Evolutionary conservation across 2,113 vertebrate species (phyloP).

Genomic region (Dascyllus trimaculatus): DNA sequence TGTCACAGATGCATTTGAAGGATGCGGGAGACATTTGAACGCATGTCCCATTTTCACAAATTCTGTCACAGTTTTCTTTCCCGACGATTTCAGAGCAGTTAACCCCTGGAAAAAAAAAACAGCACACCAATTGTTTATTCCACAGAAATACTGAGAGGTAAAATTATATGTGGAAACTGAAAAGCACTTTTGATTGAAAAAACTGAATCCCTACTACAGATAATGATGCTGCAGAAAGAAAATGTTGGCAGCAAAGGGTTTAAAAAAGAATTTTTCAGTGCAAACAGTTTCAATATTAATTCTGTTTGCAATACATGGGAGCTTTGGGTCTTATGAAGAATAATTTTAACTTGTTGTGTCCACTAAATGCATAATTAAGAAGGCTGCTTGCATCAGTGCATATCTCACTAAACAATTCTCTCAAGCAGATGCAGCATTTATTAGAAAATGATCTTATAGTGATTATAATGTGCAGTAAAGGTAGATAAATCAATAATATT

Average conservation of each 20-base stretch:
- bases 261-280: constrained; percentile 53
- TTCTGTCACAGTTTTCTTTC: constrained; percentile 78
- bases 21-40: constrained; percentile 74
- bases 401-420: neutral
- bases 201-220: neutral
- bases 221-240: neutral
- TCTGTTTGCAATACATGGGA: constrained; percentile 21
- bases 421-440: neutral
- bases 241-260: constrained; percentile 21
- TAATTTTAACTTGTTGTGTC: constrained; percentile 28
- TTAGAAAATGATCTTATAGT: too few relatives aligned
- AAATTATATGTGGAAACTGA: too few relatives aligned
- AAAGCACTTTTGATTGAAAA: neutral
- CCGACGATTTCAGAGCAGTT: constrained; percentile 88
- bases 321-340: constrained; percentile 8
- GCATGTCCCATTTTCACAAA: constrained; percentile 83
- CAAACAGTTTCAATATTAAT: constrained; percentile 47
- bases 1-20: constrained; percentile 84
- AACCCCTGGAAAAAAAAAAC: constrained; percentile 79
- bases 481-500: neutral
- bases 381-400: neutral
- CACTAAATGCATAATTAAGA: constrained; percentile 27
- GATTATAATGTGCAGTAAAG: neutral
- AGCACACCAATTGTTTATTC: constrained; percentile 16
- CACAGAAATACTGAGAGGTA: neutral